Base-by-base conservation (phyloP, 2,888 invertebrate species). In the Meiosimyza platycephala region DNA sequence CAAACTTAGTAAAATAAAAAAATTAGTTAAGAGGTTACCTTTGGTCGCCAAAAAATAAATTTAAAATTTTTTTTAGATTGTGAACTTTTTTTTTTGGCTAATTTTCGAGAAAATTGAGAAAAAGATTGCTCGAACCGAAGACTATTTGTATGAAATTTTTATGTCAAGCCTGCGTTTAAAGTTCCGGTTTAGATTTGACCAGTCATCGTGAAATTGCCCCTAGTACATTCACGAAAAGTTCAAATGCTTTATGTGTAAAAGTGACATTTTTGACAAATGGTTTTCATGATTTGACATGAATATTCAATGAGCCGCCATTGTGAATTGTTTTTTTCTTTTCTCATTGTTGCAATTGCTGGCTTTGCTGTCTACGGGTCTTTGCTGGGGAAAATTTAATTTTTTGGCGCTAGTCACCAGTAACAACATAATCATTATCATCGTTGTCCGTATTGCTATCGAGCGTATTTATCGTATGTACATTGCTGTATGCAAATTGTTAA, bases 261-360 rank as follows among this genome's bases (percentile, higher is more conserved):
- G 40, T 50, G 54, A 16, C 54, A 63, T 75, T 72, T 72, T 73
- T 74, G 72, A 65, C 71, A 65, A 73, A 63, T 74, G 74, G 73
- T 75, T 71, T 59, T 60, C 67, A 74, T 77, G 69, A 68, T 72
- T 63, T 72, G 72, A 72, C 63, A 72, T 72, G 72, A 72, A 72
- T 72, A 72, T 72, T 62, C 72, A 72, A 72, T 72, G 68, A 72
- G 63, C 64, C 48, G 54, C 54, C 63, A 64, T 72, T 68, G 72
- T 51, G 62, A 9, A 9, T 40, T 51, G 22, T n/a, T 65, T 33
- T 40, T 65, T 65, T 6, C n/a, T 15, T 6, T 9, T 9, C 6
- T 63, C 40, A 62, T 47, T 60, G 68, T 55, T 40, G 51, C 1
- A 33, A 33, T 6, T 33, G 51, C 60, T 40, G 70, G 6, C 62